Evolutionary conservation across 2,888 invertebrate genomes (phyloP).

Genomic region (Lasioglossum vierecki): DNA sequence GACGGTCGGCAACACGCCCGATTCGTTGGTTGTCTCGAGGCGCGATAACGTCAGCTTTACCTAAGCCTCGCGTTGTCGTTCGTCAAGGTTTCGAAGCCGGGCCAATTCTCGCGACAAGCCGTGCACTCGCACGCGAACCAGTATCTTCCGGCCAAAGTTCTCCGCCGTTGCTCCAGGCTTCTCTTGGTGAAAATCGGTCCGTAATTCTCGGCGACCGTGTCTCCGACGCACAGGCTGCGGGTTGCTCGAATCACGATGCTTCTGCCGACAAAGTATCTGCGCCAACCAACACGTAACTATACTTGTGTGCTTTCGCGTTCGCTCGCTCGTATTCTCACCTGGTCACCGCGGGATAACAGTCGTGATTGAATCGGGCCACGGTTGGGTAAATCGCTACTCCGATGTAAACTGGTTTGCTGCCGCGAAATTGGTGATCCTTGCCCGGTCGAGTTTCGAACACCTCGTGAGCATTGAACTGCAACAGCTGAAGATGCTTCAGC

Average conservation of each 20-base stretch:
- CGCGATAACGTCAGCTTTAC: constrained; percentile 33
- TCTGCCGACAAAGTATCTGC: constrained; percentile 91
- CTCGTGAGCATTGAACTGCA: constrained; percentile 95
- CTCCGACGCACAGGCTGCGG: constrained; percentile 88
- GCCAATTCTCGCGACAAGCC: constrained; percentile 92
- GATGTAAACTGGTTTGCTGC: constrained; percentile 86
- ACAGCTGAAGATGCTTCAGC: constrained; percentile 89
- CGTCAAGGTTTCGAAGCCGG: constrained; percentile 87
- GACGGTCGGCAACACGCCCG: neutral
- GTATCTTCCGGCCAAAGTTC: constrained; percentile 89
- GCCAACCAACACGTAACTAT: neutral
- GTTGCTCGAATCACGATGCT: constrained; percentile 89
- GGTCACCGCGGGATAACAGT: constrained; percentile 91
- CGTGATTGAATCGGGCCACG: constrained; percentile 93
- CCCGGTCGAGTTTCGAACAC: constrained; percentile 89
- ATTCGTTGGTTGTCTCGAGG: neutral
- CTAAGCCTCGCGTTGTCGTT: constrained; percentile 73
- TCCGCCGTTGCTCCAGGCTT: constrained; percentile 86
- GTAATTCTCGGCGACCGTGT: constrained; percentile 92
- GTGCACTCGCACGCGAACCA: constrained; percentile 91
- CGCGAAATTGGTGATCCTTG: constrained; percentile 84
- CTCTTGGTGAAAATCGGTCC: constrained; percentile 90
- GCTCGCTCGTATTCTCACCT: constrained; percentile 83
- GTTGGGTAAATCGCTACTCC: constrained; percentile 91
- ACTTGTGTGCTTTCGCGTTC: neutral